phyloP scores from a whole-genome alignment of 2,113 vertebrate species.

The Boulengeromyrus knoepffleri region DNA sequence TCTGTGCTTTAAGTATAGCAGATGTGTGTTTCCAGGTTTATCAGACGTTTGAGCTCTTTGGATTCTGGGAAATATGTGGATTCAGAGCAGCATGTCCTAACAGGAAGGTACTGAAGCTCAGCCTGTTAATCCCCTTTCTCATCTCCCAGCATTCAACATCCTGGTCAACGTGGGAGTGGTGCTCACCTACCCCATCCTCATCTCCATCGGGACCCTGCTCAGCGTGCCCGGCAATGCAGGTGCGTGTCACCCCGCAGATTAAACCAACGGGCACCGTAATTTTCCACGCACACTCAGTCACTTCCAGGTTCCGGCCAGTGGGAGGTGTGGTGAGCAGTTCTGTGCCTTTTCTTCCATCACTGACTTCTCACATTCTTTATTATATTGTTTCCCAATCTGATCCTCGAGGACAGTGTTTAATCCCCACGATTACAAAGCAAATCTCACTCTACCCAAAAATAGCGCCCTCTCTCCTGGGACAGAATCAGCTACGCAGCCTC shows the following conservation, averaged over 20 bases:
- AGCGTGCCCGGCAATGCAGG: slow-evolving; percentile 97
- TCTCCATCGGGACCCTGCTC: slow-evolving; percentile 94
- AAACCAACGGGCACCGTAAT: neutral
- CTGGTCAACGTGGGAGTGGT: slow-evolving; percentile 92
- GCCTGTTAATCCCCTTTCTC: slow-evolving; percentile 11
- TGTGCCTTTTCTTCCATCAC: neutral
- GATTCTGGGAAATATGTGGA: neutral
- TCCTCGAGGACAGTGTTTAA: slow-evolving; percentile 30
- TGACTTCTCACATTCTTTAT: neutral
- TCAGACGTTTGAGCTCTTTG: neutral
- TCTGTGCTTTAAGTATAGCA: neutral
- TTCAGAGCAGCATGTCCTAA: neutral
- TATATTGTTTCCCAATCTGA: neutral
- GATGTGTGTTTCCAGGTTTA: neutral
- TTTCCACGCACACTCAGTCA: neutral
- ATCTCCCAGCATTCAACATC: slow-evolving; percentile 83
- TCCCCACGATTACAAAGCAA: slow-evolving; percentile 19
- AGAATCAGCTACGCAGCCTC: slow-evolving; percentile 39
- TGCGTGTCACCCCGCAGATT: slow-evolving; percentile 36
- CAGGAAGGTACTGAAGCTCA: neutral
- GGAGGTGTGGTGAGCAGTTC: neutral
- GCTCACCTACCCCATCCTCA: slow-evolving; percentile 93
- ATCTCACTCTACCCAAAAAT: neutral
- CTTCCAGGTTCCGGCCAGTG: neutral
- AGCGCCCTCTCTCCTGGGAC: slow-evolving; percentile 34